Evolutionary conservation across 2,113 vertebrate genomes (phyloP), one percentile per base, ranked within the genome.

Genomic region (Vireo altiloquus): DNA sequence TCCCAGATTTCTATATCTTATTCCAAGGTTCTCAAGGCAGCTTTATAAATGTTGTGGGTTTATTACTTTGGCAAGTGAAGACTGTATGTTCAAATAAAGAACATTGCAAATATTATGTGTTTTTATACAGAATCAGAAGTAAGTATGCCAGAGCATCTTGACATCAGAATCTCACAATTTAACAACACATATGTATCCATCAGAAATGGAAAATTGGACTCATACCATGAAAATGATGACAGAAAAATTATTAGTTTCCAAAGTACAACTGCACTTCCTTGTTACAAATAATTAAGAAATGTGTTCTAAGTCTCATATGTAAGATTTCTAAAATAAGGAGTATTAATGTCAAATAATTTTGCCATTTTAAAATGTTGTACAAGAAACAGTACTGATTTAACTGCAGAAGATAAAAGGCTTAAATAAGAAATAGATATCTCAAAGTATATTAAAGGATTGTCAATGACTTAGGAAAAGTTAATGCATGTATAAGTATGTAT

Each of bases 31-130:
- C 52, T 96, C 52, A 56, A 86, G 63, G 61, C 64, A 86, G 56
- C 54, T 88, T 95, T 70, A 79, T 59, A 89, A 83, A 87, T 61
- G 66, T 28, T 69, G n/a, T 60, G 4, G 3, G 17, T 76, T 95
- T 93, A 94, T 92, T 80, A 69, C 50, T 82, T 92, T 90, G 71
- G 49, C 75, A 92, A 86, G 42, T 35, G 59, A 69, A 92, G 39
- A 74, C 1, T 3, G 7, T 42, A 25, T 74, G 56, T 83, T n/a
- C 47, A 66, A 79, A 78, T 82, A 80, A 88, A 86, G 63, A 82
- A 50, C 13, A 46, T 18, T 77, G 40, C n/a, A 86, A 77, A 63
- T 5, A 88, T 42, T 44, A n/a, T 70, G 19, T 39, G 28, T 27
- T 90, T 86, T 77, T 80, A n/a, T 42, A 50, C 31, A 7, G 39